phyloP scores from a whole-genome alignment of 2,797 vertebrate genomes.

The Pangasius krempfi region DNA sequence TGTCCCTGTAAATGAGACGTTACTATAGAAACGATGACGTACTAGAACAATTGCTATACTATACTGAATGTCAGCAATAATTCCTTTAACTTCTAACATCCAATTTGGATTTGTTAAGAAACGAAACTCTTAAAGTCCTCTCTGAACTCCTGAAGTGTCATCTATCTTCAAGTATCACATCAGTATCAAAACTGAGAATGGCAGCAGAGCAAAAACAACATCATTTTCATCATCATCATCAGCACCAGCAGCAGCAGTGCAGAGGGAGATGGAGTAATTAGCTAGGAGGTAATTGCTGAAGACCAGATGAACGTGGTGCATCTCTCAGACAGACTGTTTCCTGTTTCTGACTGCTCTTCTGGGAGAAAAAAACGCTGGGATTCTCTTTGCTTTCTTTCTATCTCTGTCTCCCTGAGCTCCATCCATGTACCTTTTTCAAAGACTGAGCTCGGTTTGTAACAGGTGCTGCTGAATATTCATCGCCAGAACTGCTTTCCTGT shows the following conservation, averaged over 20 bases:
- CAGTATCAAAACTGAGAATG: slow-evolving; percentile 10
- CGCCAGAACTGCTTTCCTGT: slow-evolving; percentile 44
- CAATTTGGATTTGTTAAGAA: neutral
- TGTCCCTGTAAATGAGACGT: neutral
- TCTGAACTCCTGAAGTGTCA: neutral
- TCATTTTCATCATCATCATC: neutral
- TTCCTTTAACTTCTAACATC: neutral
- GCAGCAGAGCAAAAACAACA: neutral
- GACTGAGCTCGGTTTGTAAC: slow-evolving; percentile 40
- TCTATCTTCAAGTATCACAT: neutral
- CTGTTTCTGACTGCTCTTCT: slow-evolving; percentile 23
- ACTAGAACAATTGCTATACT: too few relatives aligned
- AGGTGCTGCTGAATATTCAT: slow-evolving; percentile 62
- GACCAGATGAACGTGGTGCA: slow-evolving; percentile 19
- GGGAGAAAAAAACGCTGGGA: neutral
- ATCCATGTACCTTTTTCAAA: slow-evolving; percentile 6
- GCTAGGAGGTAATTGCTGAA: slow-evolving; percentile 21
- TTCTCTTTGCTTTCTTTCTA: neutral
- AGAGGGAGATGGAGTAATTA: slow-evolving; percentile 17
- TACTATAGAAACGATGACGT: neutral
- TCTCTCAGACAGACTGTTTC: slow-evolving; percentile 14
- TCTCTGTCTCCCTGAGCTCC: neutral
- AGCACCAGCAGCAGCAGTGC: neutral
- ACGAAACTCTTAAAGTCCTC: neutral
- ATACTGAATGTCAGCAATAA: neutral